Evolutionary conservation across 2,888 invertebrate species (phyloP).

Genomic region (Archips crataeganus): DNA sequence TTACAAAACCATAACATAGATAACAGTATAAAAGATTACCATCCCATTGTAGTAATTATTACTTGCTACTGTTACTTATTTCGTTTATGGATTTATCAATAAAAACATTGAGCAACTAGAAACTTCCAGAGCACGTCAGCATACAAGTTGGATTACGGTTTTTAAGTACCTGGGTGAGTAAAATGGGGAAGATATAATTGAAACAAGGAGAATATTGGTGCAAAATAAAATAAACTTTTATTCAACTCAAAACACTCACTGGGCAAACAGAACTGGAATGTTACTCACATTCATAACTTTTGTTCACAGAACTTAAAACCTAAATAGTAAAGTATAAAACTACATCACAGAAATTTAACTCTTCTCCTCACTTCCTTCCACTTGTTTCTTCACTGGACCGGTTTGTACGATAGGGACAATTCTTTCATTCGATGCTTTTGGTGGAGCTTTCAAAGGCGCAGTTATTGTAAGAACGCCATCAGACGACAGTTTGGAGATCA

Average conservation of each 20-base stretch:
- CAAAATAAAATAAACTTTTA: constrained; percentile 23
- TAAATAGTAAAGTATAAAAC: constrained; percentile 7
- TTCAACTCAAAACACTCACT: constrained; percentile 10
- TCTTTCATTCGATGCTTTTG: constrained; percentile 80
- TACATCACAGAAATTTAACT: constrained; percentile 28
- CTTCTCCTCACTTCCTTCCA: constrained; percentile 46
- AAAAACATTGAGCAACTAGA: no score
- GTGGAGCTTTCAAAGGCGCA: constrained; percentile 85
- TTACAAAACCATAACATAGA: no score
- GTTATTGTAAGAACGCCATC: constrained; percentile 91
- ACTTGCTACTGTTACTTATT: no score
- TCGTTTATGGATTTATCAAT: no score
- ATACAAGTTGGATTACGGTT: not conserved
- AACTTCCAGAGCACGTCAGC: no score
- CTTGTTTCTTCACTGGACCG: constrained; percentile 85
- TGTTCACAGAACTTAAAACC: constrained; percentile 7
- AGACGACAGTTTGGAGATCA: constrained; percentile 90
- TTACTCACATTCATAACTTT: not conserved
- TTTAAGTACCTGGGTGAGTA: not conserved
- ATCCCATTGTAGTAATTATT: no score
- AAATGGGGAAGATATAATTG: not conserved
- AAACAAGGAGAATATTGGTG: constrained; percentile 3
- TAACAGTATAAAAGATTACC: no score
- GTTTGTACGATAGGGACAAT: constrained; percentile 89
- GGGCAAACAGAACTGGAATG: constrained; percentile 7